phyloP scores from a whole-genome alignment of 2,113 vertebrate species.

The Pelodiscus sinensis region DNA sequence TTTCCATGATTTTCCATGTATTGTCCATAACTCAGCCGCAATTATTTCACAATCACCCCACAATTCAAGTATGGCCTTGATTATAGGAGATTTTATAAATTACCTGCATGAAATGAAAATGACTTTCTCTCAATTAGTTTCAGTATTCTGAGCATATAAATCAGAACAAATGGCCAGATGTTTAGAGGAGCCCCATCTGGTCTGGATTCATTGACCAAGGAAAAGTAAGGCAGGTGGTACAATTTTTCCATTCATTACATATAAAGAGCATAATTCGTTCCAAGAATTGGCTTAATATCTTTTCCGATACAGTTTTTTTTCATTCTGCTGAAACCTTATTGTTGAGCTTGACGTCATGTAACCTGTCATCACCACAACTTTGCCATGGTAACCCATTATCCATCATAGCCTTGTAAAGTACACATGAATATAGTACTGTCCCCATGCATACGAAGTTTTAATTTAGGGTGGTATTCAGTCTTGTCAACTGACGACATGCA shows the following conservation, averaged over 20 bases:
- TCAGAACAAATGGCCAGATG: slow-evolving; percentile 37
- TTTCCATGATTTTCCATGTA: not conserved
- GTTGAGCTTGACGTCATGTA: slow-evolving; percentile 47
- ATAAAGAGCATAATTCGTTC: slow-evolving; percentile 28
- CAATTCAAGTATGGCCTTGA: not conserved
- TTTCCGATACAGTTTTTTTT: not conserved
- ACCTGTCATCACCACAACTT: slow-evolving; percentile 37
- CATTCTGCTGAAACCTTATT: slow-evolving; percentile 37
- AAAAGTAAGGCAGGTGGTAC: not conserved
- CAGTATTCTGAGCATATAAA: slow-evolving; percentile 7
- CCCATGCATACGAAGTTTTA: slow-evolving; percentile 71
- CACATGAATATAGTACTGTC: slow-evolving; percentile 45
- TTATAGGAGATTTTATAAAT: slow-evolving; percentile 17
- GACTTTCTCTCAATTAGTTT: slow-evolving; percentile 24
- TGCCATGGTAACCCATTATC: slow-evolving; percentile 77
- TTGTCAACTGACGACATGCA: slow-evolving; percentile 37
- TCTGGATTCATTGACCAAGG: not conserved
- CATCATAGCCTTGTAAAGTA: slow-evolving; percentile 39
- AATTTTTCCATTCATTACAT: slow-evolving; percentile 40
- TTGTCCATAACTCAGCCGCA: not conserved
- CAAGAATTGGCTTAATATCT: slow-evolving; percentile 49
- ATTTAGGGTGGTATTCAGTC: slow-evolving; percentile 67
- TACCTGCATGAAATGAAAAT: not conserved
- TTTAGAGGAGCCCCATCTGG: slow-evolving; percentile 51
- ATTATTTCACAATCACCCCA: not conserved